These are phyloP conservation scores for Anastatus disparis DNA, from an alignment of 1,140 invertebrate species.

Conservation along the genomic window DNA sequence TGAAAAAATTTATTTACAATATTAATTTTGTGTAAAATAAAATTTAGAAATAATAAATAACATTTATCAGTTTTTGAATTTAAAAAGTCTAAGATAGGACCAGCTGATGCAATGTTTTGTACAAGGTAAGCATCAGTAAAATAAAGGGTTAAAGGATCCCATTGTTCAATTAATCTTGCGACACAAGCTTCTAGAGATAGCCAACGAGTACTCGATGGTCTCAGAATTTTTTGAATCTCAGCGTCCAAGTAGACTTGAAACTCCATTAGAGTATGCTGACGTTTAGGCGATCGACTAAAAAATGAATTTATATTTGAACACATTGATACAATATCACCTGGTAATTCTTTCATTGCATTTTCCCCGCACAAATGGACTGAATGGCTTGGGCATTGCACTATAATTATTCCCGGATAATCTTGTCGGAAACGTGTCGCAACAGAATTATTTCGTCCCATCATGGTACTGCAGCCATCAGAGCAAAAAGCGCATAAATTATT, in stretches of 20 bases:
- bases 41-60: constrained; percentile 29
- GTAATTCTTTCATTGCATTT: constrained; percentile 54
- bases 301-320: neutral
- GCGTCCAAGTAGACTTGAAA: constrained; percentile 46
- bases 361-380: constrained; percentile 54
- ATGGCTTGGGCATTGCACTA: constrained; percentile 59
- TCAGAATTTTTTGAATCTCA: constrained; percentile 48
- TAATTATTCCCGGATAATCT: constrained; percentile 47
- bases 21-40: neutral
- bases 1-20: too few species aligned
- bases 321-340: constrained; percentile 43
- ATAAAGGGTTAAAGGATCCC: neutral
- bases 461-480: constrained; percentile 55
- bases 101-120: neutral
- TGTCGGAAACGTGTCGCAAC: constrained; percentile 46
- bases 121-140: neutral
- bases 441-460: constrained; percentile 57
- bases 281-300: neutral
- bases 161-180: neutral
- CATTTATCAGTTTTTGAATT: neutral
- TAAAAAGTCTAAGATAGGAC: neutral
- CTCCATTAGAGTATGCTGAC: constrained; percentile 43
- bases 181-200: neutral
- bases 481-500: constrained; percentile 56
- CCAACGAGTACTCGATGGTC: constrained; percentile 44